phyloP scores from a whole-genome alignment of 92 coral and sea anemone genomes.

The Palythoa grandis region DNA sequence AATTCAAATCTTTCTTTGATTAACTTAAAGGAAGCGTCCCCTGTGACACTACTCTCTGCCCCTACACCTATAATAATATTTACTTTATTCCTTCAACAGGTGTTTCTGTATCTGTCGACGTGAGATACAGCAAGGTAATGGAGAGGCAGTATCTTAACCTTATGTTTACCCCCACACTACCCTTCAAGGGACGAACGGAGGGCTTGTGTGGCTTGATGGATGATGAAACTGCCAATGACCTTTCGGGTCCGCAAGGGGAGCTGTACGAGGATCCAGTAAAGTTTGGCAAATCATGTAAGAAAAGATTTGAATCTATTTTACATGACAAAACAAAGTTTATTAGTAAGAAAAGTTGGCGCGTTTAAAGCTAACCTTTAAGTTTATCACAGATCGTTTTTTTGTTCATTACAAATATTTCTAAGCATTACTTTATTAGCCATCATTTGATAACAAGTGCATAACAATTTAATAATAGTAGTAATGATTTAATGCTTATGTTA shows the following conservation, averaged over 20 bases:
- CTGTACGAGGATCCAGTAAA: constrained; percentile 56
- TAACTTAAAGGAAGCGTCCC: too few relatives aligned
- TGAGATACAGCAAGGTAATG: constrained; percentile 68
- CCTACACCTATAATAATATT: too few relatives aligned
- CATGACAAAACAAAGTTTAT: background rate
- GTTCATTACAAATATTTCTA: too few relatives aligned
- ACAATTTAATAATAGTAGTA: too few relatives aligned
- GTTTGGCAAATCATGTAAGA: constrained; percentile 83
- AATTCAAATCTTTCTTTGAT: too few relatives aligned
- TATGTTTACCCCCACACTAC: constrained; percentile 40
- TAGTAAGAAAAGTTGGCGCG: background rate
- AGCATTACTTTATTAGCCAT: too few relatives aligned
- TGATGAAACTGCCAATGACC: constrained; percentile 68
- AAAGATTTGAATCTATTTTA: background rate
- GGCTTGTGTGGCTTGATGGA: constrained; percentile 81
- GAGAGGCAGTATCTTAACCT: constrained; percentile 70
- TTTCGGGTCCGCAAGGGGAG: constrained; percentile 67
- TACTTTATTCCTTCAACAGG: constrained; percentile 22
- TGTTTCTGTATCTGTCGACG: constrained; percentile 27
- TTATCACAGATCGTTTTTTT: too few relatives aligned
- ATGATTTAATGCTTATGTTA: too few relatives aligned
- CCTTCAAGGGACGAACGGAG: too few relatives aligned
- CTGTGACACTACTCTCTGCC: too few relatives aligned
- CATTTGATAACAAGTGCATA: too few relatives aligned
- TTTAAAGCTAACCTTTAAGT: too few relatives aligned